phyloP scores from a whole-genome alignment of 2,113 vertebrate genomes.

The Okapia johnstoni region DNA sequence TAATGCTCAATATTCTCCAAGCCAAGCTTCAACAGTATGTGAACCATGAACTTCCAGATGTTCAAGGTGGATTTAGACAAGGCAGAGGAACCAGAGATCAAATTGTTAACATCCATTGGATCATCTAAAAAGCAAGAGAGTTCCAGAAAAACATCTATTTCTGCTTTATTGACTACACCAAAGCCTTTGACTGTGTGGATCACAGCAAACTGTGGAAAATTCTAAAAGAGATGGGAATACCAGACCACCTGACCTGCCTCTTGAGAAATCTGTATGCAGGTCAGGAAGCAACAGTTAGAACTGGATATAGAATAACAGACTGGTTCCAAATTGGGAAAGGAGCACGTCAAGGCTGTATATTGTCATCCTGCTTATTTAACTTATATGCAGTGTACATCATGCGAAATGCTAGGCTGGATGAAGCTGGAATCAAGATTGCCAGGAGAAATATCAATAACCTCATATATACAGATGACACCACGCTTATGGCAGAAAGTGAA shows the following conservation, averaged over 20 bases:
- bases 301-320: neutral
- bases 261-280: neutral
- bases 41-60: neutral
- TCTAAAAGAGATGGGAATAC: neutral
- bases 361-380: neutral
- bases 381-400: neutral
- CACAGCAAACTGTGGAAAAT: neutral
- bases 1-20: neutral
- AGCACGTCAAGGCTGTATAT: neutral
- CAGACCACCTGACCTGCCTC: neutral
- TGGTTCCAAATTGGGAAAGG: neutral
- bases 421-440: neutral
- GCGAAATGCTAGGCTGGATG: neutral
- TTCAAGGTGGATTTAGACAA: neutral
- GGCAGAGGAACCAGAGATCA: neutral
- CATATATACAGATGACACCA: neutral
- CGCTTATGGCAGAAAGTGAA: neutral
- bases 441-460: neutral
- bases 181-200: neutral
- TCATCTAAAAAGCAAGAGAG: neutral
- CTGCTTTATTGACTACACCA: neutral
- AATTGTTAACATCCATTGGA: neutral
- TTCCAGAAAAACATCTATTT: neutral
- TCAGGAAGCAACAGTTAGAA: neutral
- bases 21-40: neutral